Base-by-base conservation (phyloP, 2,888 invertebrate species). In the Eilema griseolum region DNA sequence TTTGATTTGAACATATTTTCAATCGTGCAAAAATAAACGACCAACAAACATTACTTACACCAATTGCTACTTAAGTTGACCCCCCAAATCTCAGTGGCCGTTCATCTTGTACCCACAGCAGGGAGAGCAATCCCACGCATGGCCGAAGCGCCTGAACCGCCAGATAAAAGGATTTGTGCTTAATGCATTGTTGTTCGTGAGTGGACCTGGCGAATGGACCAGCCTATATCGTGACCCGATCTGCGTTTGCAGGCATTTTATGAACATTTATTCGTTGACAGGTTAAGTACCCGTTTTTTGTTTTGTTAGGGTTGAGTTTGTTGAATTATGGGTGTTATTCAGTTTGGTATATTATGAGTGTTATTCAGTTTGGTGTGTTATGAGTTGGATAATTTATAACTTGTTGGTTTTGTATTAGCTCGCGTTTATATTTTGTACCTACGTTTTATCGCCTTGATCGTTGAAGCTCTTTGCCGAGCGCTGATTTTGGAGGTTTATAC, bases 101-200 rank as follows among this genome's bases (percentile, higher is more conserved):
- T 80, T 76, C 70, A 73, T 78, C 78, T 77, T 72, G 69, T 69
- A 67, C 73, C 79, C 75, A 31, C 78, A 81, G 61, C 68, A 69
- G 71, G 52, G 64, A 28, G 52, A 74, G 85, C 85, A 86, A 85
- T 86, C 85, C 79, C 86, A 85, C 86, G 88, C 87, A 82, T 83
- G 83, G 83, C 75, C 70, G 84, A 69, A 76, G 81, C 79, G 85
- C 74, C 88, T 88, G 89, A 79, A 77, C 83, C 72, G 56, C 65
- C 79, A 84, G 89, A 89, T 89, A 88, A 88, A 86, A 75, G 87
- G 87, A 87, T 88, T 88, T 85, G 75, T 75, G 75, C 83, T 83
- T 86, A 88, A 88, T 87, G 73, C 88, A 82, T 71, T 83, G 85
- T 83, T 84, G 84, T 80, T 79, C 81, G 76, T 65, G 69, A 74